These are phyloP conservation scores for Neotoxoptera formosana DNA, from an alignment of 1,140 invertebrate genomes.

Conservation along the genomic window DNA sequence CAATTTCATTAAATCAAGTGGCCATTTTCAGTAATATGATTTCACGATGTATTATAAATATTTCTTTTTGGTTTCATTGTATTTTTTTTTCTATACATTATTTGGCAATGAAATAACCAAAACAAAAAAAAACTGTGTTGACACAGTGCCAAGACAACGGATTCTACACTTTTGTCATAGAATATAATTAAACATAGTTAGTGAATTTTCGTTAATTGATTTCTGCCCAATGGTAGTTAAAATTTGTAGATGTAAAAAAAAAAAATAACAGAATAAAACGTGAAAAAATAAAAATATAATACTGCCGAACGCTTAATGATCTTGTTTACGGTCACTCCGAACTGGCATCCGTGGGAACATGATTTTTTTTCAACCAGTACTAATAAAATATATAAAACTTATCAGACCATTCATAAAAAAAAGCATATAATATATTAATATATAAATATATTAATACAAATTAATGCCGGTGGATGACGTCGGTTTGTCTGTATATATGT, in stretches of 20 bases:
- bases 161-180: not conserved
- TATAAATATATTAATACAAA: constrained; percentile 15
- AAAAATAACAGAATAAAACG: not conserved
- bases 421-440: not conserved
- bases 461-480: not conserved
- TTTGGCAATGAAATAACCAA: constrained; percentile 40
- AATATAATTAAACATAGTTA: constrained; percentile 44
- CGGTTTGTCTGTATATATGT: not conserved
- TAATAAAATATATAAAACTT: constrained; percentile 47
- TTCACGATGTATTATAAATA: not conserved
- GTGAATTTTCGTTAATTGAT: constrained; percentile 45
- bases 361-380: constrained; percentile 44
- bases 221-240: not conserved
- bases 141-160: constrained; percentile 23
- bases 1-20: constrained; percentile 13
- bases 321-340: constrained; percentile 51
- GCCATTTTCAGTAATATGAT: not conserved
- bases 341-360: constrained; percentile 53
- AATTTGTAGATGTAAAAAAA: not conserved
- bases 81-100: not conserved
- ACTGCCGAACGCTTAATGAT: constrained; percentile 51
- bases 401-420: constrained; percentile 38
- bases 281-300: constrained; percentile 28
- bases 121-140: constrained; percentile 44
- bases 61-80: not conserved